Base-by-base conservation (phyloP, 1,140 invertebrate species). In the Tenebrio molitor region DNA sequence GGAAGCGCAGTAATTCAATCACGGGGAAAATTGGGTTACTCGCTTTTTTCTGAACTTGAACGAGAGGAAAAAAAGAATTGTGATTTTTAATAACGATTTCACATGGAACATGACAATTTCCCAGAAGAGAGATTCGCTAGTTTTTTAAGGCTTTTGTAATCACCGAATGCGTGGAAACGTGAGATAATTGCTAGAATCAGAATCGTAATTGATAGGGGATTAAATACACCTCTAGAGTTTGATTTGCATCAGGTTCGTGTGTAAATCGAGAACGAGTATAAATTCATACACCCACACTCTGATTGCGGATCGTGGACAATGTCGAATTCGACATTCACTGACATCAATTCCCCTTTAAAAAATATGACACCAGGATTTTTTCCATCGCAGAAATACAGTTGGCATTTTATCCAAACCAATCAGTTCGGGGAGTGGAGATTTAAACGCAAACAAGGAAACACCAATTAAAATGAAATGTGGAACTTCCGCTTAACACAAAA, bases 1-100 rank as follows among this genome's bases (percentile, higher is more conserved):
- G 50, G 50, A 58, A 58, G 50, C 50, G 21, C 50, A 14, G 50
- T 58, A 58, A 58, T 58, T 58, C 50, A 58, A 58, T 58, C 50
- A 58, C 50, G 50, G 12, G 15, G 50, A 58, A 58, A 58, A 58
- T 58, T 58, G 23, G 50, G 50, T 58, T 58, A 29, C 29, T 29
- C 50, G 23, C 36, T 58, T 58, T 58, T 58, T 58, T 58, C 10
- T 29, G 50, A 58, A 58, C 50, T 58, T 58, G 50, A 29, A 29
- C 15, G 23, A 17, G 8, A 29, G 23, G 23, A 58, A 58, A 58
- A 58, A 58, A 39, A 2, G 36, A 39, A 39, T 39, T 58, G 50
- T 33, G 21, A 58, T 29, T 29, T 58, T 58, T 58, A 58, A 29
- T 58, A 58, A 23, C 23, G 12, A 58, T n/a, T 58, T 58, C 50